Conservation (phyloP, 1,140 invertebrate genomes). For the Geopemphigus sp. region DNA sequence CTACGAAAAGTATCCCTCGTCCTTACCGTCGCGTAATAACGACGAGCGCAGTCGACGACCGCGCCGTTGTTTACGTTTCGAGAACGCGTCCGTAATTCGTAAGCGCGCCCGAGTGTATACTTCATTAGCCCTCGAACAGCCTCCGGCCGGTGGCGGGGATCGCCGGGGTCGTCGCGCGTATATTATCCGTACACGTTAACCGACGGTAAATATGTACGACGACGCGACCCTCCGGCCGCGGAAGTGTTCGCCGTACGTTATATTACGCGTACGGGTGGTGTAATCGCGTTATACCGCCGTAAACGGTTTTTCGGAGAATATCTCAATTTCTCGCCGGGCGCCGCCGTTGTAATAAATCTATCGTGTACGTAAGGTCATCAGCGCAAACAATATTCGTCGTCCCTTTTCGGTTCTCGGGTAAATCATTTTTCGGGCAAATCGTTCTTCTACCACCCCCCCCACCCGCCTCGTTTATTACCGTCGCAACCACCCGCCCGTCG, state of each 20-base stretch:
- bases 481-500: too few relatives aligned
- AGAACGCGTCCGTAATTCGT: too few relatives aligned
- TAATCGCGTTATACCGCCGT: conserved; percentile 28
- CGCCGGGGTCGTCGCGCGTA: neutral
- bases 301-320: conserved; percentile 40
- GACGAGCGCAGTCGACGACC: too few relatives aligned
- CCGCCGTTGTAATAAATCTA: neutral
- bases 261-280: neutral
- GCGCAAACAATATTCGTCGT: conserved; percentile 41
- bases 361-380: conserved; percentile 7
- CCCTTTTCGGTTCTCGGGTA: conserved; percentile 44
- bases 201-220: neutral
- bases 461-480: too few relatives aligned
- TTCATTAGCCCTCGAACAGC: conserved; percentile 21
- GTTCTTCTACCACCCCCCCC: too few relatives aligned
- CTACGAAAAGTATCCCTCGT: too few relatives aligned
- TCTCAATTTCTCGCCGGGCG: conserved; percentile 32
- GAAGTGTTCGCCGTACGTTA: neutral
- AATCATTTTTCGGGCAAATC: conserved; percentile 42
- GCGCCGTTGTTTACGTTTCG: neutral
- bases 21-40: too few relatives aligned
- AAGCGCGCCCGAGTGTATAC: too few relatives aligned
- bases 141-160: conserved; percentile 30
- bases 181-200: too few relatives aligned
- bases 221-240: neutral